These are phyloP conservation scores for Anser cygnoides DNA, from an alignment of 2,113 vertebrate species.

Conservation along the genomic window DNA sequence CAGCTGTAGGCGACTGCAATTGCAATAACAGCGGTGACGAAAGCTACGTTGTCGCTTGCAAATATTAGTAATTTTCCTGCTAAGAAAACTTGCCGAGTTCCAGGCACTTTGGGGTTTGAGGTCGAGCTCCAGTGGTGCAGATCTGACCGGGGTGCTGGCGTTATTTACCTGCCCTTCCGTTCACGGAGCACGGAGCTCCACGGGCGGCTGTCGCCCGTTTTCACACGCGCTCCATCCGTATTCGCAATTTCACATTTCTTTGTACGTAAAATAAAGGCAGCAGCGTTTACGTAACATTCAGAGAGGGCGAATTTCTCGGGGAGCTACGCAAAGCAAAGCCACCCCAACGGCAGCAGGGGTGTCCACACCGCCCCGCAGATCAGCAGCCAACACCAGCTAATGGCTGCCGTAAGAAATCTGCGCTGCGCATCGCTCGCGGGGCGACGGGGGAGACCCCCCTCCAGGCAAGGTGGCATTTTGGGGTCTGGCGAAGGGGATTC, in stretches of 20 bases:
- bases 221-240: background rate
- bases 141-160: background rate
- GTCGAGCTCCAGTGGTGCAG: background rate
- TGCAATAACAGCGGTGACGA: background rate
- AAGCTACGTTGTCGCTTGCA: background rate
- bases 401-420: conserved; percentile 37
- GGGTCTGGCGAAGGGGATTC: background rate
- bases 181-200: rapidly evolving
- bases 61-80: background rate
- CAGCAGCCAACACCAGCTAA: conserved; percentile 26
- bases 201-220: background rate
- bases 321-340: background rate
- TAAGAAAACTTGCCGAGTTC: background rate
- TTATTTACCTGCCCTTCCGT: background rate
- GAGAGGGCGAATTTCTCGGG: background rate
- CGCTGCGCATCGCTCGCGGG: background rate
- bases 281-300: background rate
- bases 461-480: background rate
- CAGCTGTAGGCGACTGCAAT: rapidly evolving
- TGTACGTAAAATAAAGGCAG: background rate
- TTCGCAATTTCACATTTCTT: background rate
- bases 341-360: background rate
- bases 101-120: background rate
- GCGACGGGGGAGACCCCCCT: background rate
- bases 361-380: background rate